Percentiles rank a stretch among this genome's conserved stretches.
phyloP scores from a whole-genome alignment of 37 sponge, comb jelly and placozoan genomes.

The Hexactinellida sp. region DNA sequence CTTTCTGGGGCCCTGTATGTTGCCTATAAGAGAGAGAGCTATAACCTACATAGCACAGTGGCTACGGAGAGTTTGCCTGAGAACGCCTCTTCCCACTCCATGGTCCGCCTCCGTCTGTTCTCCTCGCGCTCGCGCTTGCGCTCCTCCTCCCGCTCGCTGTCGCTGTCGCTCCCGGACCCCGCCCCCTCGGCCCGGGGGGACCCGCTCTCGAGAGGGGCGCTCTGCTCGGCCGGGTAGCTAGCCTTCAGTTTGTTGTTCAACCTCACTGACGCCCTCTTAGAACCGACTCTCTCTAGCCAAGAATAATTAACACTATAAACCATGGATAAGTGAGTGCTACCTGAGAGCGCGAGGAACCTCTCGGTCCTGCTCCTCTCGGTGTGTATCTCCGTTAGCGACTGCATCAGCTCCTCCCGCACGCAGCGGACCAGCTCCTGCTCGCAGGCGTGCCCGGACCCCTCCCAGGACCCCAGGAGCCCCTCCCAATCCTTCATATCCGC shows the following conservation, averaged over 20 bases:
- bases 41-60: not conserved
- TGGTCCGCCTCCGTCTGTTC: not conserved
- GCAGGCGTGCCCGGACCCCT: slow-evolving; percentile 12
- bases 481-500: slow-evolving; percentile 56
- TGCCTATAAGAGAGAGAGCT: not conserved
- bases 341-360: too few species aligned
- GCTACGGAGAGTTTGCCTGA: not conserved
- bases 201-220: not conserved
- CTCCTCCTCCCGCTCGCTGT: slow-evolving; percentile 11
- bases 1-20: slow-evolving; percentile 8
- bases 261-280: not conserved
- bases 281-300: not conserved
- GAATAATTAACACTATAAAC: too few species aligned
- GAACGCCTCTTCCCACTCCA: not conserved
- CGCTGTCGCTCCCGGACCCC: slow-evolving; percentile 2
- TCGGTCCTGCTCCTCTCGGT: not conserved
- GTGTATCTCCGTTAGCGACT: not conserved
- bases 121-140: not conserved
- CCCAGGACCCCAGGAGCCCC: slow-evolving; percentile 30
- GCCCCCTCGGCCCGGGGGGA: not conserved
- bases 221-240: not conserved
- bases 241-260: slow-evolving; percentile 14
- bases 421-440: slow-evolving; percentile 21
- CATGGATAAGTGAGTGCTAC: too few species aligned
- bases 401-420: not conserved